Base-by-base conservation (phyloP, 2,888 invertebrate species). In the Eubasilissa splendida region DNA sequence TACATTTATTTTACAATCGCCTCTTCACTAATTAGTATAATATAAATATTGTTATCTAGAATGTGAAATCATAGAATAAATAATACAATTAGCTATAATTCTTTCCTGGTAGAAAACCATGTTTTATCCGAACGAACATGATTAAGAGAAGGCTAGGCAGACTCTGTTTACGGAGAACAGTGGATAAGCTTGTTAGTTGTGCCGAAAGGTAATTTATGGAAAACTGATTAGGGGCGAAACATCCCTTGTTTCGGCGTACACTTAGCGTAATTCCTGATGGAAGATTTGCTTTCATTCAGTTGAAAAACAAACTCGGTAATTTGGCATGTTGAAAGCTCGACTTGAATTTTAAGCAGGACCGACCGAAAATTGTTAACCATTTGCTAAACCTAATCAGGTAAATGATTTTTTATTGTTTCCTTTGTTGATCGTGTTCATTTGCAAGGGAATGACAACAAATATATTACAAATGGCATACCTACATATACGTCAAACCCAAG, bases 251-350 rank as follows among this genome's bases (percentile, higher is more conserved):
- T 58, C 74, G 31, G 71, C 54, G 60, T 53, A 63, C 60, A 50
- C 68, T 68, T 59, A 59, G 71, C 63, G 60, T 73, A 54, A 73
- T 78, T 78, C 71, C 63, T 70, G 60, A 78, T 78, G 59, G 59
- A 78, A 78, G 78, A 78, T 78, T 78, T 78, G 70, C 78, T 78
- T 76, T 76, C 76, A 65, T 54, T 66, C 65, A 66, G 76, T 76
- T 76, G 76, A 76, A 76, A 76, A 76, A 76, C 76, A 76, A 76
- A 76, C 76, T 66, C 33, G 10, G 76, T 76, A 66, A 76, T 76
- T 76, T 66, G 76, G 76, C 56, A 76, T 76, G 76, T 76, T 66
- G 52, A 66, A 76, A 65, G 14, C 76, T 14, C 65, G 76, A 53
- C 66, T 76, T 65, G 76, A 76, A 76, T 76, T 53, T 76, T n/a